phyloP scores from a whole-genome alignment of 2,888 invertebrate species.

The Chesias legatella region DNA sequence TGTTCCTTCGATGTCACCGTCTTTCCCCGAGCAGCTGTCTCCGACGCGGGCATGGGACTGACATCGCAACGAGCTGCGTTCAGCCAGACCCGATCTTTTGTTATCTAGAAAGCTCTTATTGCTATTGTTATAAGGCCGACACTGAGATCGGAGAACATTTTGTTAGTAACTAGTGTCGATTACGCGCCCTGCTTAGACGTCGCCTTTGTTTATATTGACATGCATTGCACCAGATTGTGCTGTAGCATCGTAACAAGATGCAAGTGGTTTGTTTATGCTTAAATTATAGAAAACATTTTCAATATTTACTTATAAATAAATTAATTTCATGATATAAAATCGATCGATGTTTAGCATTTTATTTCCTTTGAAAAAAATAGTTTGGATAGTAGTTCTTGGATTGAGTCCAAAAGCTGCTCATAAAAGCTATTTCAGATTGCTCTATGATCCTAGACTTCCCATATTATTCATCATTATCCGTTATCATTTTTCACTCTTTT shows the following conservation, averaged over 20 bases:
- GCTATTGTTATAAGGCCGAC: constrained; percentile 28
- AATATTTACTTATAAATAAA: too few relatives aligned
- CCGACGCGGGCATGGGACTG: constrained; percentile 42
- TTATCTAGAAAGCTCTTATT: constrained; percentile 20
- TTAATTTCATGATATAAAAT: constrained; percentile 13
- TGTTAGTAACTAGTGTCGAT: constrained; percentile 40
- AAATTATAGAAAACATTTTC: too few relatives aligned
- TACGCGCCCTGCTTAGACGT: constrained; percentile 42
- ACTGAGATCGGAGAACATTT: constrained; percentile 21
- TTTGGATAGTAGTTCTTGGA: constrained; percentile 44
- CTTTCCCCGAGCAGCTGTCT: constrained; percentile 41
- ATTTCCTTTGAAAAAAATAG: constrained; percentile 24
- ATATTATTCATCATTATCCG: constrained; percentile 10
- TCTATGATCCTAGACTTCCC: constrained; percentile 29
- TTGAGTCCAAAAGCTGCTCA: constrained; percentile 37
- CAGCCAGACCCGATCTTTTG: constrained; percentile 26
- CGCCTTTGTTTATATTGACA: constrained; percentile 44
- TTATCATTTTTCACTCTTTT: background rate
- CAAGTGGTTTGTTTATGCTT: too few relatives aligned
- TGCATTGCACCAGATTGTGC: constrained; percentile 12
- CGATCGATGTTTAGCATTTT: constrained; percentile 28
- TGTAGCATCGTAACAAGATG: too few relatives aligned
- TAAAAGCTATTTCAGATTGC: constrained; percentile 31
- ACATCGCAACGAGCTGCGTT: constrained; percentile 39
- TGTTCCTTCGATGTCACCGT: constrained; percentile 40